Base-by-base conservation (phyloP, 2,888 invertebrate species). In the Campoletis raptor region DNA sequence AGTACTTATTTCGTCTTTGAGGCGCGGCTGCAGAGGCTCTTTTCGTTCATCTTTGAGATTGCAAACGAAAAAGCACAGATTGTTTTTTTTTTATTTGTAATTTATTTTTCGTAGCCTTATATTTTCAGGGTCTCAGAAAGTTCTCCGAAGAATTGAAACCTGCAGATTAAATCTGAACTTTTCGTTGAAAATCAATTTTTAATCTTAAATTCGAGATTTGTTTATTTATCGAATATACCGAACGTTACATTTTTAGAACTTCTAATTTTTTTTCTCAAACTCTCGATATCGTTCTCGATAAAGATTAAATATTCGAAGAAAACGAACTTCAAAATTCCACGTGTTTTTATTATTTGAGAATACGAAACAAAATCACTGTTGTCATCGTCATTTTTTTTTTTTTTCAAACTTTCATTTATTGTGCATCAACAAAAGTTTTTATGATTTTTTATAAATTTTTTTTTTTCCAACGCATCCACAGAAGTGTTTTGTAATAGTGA, bases 1-100 rank as follows among this genome's bases (percentile, higher is more conserved):
- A 77, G 89, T 90, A 91, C 91, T 92, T 92, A 91, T 89, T 90
- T 82, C 83, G 87, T 80, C 78, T 85, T 70, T 42, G 79, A 86
- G 74, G 77, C 76, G 67, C 64, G 74, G 73, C 69, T 81, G 74
- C 57, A 42, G 24, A 45, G 12, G 40, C 67, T 66, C 67, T 48
- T 67, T 81, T 64, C 40, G 82, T 77, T 66, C 45, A 40, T 66
- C 76, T 76, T 64, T 40, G 52, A 61, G 67, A 79, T 73, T 42
- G 8, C 37, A 48, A 80, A 54, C 67, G 21, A 37, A 66, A 86
- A 48, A 69, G 67, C 37, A 54, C 37, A 0, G 21, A 67, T 54
- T 52, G 67, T 52, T 57, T 30, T n/a, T n/a, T n/a, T n/a, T n/a
- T n/a, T n/a, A n/a, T n/a, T n/a, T n/a, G n/a, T n/a, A n/a, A 12